These are phyloP conservation scores for Meandrusa payeni DNA, from an alignment of 2,888 invertebrate genomes.

Conservation along the genomic window DNA sequence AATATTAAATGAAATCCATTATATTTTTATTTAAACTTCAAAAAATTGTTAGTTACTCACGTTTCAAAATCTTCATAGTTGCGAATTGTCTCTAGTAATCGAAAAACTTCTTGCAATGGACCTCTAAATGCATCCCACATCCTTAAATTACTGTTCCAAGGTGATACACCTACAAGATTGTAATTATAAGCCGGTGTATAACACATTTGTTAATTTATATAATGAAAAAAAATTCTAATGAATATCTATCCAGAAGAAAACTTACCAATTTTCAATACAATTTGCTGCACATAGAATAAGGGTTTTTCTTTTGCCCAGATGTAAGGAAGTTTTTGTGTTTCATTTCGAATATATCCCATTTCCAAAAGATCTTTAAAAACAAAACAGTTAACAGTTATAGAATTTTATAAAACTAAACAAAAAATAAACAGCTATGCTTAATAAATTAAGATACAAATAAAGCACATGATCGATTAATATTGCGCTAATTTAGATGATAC, in stretches of 20 bases:
- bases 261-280: constrained; percentile 83
- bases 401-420: too few relatives aligned
- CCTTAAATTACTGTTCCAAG: constrained; percentile 91
- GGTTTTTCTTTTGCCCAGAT: constrained; percentile 84
- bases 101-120: constrained; percentile 94
- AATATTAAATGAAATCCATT: too few relatives aligned
- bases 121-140: constrained; percentile 95
- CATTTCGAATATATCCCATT: constrained; percentile 59
- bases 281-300: constrained; percentile 87
- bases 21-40: too few relatives aligned
- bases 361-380: constrained; percentile 44
- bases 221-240: too few relatives aligned
- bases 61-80: constrained; percentile 89
- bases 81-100: constrained; percentile 90
- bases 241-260: too few relatives aligned
- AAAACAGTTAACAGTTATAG: too few relatives aligned
- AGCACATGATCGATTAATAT: too few relatives aligned
- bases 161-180: constrained; percentile 88
- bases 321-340: constrained; percentile 75
- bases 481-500: too few relatives aligned
- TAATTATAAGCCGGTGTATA: too few relatives aligned
- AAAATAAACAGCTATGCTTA: too few relatives aligned
- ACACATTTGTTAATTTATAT: too few relatives aligned
- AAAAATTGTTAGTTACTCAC: constrained; percentile 81
- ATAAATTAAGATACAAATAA: too few relatives aligned